Evolutionary conservation across 2,888 invertebrate genomes (phyloP), one percentile per base, ranked within the genome.

Genomic region (Drymonia ruficornis): DNA sequence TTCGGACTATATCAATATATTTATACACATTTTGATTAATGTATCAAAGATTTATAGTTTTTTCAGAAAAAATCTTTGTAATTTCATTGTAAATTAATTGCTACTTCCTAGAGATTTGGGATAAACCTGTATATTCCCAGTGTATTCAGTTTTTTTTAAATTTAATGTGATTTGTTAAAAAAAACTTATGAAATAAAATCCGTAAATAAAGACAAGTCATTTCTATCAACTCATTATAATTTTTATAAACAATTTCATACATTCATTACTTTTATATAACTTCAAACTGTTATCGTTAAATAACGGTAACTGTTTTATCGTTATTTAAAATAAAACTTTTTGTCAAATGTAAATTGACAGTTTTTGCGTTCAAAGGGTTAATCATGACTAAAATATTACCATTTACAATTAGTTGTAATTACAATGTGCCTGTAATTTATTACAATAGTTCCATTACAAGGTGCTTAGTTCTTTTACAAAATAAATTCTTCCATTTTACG

Each of bases 371-470:
- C 67, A 63, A 70, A 60, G 64, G 64, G 45, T 59, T 55, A 55
- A 56, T 52, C 23, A 23, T 23, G 9, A 15, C 50, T 65, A 28
- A 46, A 29, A 55, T 70, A 65, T 67, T 69, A 77, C 72, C 75
- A 76, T 57, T 72, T 65, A 70, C n/a, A 56, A 65, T 66, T 76
- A 68, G 74, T 56, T 56, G 49, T 57, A 72, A 78, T 64, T 59
- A 75, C 59, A 67, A 82, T 76, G 88, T 89, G 89, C 87, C 88
- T 88, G 80, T 86, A 81, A 80, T 74, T 74, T 78, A 73, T 76
- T 64, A 72, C 72, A 76, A 75, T 72, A 78, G 82, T 85, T 85
- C 76, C 81, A 74, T 53, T 18, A 70, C 49, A 61, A 77, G 89
- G 88, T 89, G 89, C 88, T 87, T 80, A 65, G 53, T 65, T 52